These are phyloP conservation scores for Callosobruchus maculatus DNA, from an alignment of 2,888 invertebrate species.

Conservation along the genomic window DNA sequence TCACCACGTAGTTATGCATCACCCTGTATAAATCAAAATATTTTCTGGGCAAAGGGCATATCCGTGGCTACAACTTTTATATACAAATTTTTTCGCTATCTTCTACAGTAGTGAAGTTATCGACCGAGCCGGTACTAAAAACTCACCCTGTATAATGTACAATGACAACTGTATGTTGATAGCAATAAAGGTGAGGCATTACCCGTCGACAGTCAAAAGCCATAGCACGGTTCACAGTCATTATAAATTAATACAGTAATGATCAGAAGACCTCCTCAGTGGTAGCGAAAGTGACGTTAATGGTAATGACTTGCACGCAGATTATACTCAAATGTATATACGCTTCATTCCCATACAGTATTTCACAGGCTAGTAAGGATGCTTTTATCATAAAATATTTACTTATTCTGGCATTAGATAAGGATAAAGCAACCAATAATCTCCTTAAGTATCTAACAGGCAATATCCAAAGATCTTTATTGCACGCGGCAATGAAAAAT, in stretches of 20 bases:
- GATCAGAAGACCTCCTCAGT: background rate
- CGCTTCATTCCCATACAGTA: background rate
- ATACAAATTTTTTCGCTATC: too few relatives aligned
- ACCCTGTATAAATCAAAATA: too few relatives aligned
- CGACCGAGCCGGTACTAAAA: too few relatives aligned
- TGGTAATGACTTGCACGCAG: background rate
- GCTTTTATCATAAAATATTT: background rate
- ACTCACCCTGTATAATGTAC: too few relatives aligned
- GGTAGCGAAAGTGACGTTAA: background rate
- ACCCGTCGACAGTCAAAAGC: too few relatives aligned
- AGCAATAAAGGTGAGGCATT: too few relatives aligned
- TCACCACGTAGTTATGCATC: too few relatives aligned
- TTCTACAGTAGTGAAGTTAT: too few relatives aligned
- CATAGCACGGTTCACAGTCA: too few relatives aligned
- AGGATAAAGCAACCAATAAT: background rate
- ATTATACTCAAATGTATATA: background rate
- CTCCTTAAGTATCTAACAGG: background rate
- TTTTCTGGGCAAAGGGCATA: too few relatives aligned
- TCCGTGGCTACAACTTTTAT: too few relatives aligned
- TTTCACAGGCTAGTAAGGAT: background rate
- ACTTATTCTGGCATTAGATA: background rate
- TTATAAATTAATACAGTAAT: background rate
- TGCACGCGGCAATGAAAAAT: background rate
- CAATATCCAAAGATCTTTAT: background rate
- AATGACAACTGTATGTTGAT: too few relatives aligned